phyloP scores from a whole-genome alignment of 1,140 invertebrate species.

The Carposina sasakii region DNA sequence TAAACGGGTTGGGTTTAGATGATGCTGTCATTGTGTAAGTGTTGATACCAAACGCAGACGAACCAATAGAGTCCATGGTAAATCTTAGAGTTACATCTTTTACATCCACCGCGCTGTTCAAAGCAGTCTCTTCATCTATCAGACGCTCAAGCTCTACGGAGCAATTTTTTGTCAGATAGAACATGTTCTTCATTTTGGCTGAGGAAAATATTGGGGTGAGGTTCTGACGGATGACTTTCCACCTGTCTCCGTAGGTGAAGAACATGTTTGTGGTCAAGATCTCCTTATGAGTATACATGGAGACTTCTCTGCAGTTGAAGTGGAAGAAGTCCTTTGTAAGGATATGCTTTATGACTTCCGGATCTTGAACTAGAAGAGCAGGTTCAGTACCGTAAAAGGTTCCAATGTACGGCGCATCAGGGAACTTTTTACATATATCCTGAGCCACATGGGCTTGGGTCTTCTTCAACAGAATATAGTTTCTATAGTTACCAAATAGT shows the following conservation, averaged over 20 bases:
- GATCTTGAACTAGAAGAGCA: conserved; percentile 57
- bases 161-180: conserved; percentile 60
- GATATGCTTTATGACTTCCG: conserved; percentile 65
- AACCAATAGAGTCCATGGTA: conserved; percentile 74
- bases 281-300: conserved; percentile 62
- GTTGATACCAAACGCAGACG: conserved; percentile 74
- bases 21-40: conserved; percentile 59
- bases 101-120: conserved; percentile 38
- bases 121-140: conserved; percentile 24
- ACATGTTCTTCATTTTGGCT: conserved; percentile 75
- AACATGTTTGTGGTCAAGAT: conserved; percentile 45
- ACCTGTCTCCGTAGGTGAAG: conserved; percentile 55
- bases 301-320: conserved; percentile 64
- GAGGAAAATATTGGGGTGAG: conserved; percentile 75
- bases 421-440: conserved; percentile 35
- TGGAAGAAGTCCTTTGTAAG: conserved; percentile 69
- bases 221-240: conserved; percentile 74
- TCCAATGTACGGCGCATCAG: conserved; percentile 49
- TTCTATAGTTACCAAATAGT: conserved; percentile 56
- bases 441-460: conserved; percentile 19
- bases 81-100: conserved; percentile 65
- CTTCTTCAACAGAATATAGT: conserved; percentile 37
- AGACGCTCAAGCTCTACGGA: conserved; percentile 41
- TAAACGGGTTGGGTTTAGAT: conserved; percentile 62
- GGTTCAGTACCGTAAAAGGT: conserved; percentile 56